Evolutionary conservation across 1,140 invertebrate genomes (phyloP), one percentile per base, ranked within the genome.

Genomic region (Heliconius hewitsoni): DNA sequence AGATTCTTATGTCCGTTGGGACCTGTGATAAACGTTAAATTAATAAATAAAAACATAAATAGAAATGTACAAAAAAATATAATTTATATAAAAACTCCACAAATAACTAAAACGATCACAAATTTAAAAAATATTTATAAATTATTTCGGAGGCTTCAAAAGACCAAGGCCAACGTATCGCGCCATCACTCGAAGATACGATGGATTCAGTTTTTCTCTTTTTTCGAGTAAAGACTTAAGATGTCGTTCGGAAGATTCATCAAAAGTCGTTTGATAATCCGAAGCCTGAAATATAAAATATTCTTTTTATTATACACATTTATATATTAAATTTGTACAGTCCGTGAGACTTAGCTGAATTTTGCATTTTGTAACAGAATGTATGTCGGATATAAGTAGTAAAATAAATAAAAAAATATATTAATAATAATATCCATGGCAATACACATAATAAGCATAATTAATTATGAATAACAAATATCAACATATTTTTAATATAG

Each of bases 151-250:
- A n/a, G 79, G 70, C 74, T 90, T 91, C 5, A 94, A 73, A 19
- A 94, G 83, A 46, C 91, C 91, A 8, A 94, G 81, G 0, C 93
- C 93, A 0, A 92, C 90, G 50, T 93, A 93, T 13, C 90, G 85
- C 18, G 93, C 93, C 91, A 94, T 91, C 5, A 94, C 90, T 37
- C 91, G 84, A 9, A 94, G 84, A 77, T 94, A 94, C 0, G 91
- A 92, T 6, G 91, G 91, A 78, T 93, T 94, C 23, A 94, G 71
- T 77, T 92, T 92, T 81, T 90, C 92, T 55, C 91, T 85, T 77
- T 93, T 94, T 23, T 86, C 84, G 8, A 93, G 79, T 16, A 94
- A 82, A 9, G 87, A 89, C 75, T 89, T 92, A 18, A 94, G 52
- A 66, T 91, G 81, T 66, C 82, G 84, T 84, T 90, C 89, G 42